Percentiles rank a stretch among this genome's conserved stretches.
Evolutionary conservation across 2,797 vertebrate genomes (phyloP).

Genomic region (Lutjanus campechanus): DNA sequence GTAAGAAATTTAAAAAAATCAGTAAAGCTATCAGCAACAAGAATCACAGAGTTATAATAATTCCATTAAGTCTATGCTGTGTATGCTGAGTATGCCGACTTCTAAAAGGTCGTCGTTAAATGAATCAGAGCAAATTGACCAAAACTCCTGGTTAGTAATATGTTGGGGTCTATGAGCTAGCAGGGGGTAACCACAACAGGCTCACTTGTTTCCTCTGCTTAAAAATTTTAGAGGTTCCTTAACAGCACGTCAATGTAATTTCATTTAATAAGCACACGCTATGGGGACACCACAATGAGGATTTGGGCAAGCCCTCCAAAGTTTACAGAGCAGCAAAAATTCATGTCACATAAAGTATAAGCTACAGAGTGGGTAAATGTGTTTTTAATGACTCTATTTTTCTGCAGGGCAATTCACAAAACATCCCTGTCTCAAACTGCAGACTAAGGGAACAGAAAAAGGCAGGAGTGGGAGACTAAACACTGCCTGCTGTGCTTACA

Average conservation of each 20-base stretch:
- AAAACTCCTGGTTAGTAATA: neutral
- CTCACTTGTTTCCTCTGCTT: slow-evolving; percentile 7
- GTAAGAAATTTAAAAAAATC: neutral
- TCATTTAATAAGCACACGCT: slow-evolving; percentile 21
- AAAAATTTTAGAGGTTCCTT: neutral
- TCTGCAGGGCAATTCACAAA: slow-evolving; percentile 16
- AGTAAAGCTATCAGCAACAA: neutral
- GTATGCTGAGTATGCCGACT: neutral
- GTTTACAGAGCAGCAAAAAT: slow-evolving; percentile 3
- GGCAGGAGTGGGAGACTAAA: slow-evolving; percentile 4
- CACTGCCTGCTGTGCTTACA: slow-evolving; percentile 12
- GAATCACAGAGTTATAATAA: neutral
- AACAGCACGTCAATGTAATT: slow-evolving; percentile 13
- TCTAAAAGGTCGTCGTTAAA: neutral
- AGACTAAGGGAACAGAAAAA: neutral
- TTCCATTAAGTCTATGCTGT: neutral
- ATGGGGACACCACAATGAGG: neutral
- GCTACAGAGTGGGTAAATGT: neutral
- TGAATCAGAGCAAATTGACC: neutral
- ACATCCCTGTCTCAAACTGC: slow-evolving; percentile 2
- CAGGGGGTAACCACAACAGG: neutral
- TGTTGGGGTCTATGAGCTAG: neutral
- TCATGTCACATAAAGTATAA: neutral
- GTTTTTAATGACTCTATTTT: slow-evolving; percentile 15
- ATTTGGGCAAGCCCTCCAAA: neutral